Conservation (phyloP, 64 coral and sea anemone genomes). For the Montipora capricornis region DNA sequence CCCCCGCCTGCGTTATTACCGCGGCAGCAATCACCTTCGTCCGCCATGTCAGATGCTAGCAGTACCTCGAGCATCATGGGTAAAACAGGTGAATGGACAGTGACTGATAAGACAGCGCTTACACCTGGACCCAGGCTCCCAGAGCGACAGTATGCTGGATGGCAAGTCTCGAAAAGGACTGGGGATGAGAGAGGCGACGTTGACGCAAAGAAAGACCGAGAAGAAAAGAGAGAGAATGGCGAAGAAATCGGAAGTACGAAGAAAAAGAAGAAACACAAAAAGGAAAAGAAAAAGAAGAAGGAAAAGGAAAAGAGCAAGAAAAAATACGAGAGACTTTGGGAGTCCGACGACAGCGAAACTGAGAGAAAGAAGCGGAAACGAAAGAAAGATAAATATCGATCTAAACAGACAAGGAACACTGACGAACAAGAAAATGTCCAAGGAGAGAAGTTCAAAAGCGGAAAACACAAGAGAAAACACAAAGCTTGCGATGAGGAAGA, state of each 20-base stretch:
- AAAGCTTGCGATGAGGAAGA: neutral
- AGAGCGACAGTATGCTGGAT: constrained; percentile 89
- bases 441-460: constrained; percentile 15
- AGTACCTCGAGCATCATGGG: constrained; percentile 81
- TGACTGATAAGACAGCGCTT: constrained; percentile 68
- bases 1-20: constrained; percentile 54
- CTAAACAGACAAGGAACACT: neutral
- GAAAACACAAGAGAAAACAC: constrained; percentile 33
- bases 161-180: constrained; percentile 71
- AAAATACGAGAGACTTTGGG: constrained; percentile 35
- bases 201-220: neutral
- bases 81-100: constrained; percentile 90
- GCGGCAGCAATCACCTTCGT: constrained; percentile 78
- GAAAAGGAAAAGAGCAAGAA: neutral
- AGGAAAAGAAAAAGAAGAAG: constrained; percentile 59
- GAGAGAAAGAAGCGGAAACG: constrained; percentile 70
- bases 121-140: constrained; percentile 72
- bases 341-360: neutral
- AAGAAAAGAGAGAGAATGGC: neutral
- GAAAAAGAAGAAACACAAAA: constrained; percentile 68
- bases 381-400: constrained; percentile 58
- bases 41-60: constrained; percentile 71
- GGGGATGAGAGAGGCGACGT: constrained; percentile 21
- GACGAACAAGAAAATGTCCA: constrained; percentile 2
- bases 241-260: constrained; percentile 40